Base-by-base conservation (phyloP, 2,113 vertebrate genomes). In the Paralichthys olivaceus region DNA sequence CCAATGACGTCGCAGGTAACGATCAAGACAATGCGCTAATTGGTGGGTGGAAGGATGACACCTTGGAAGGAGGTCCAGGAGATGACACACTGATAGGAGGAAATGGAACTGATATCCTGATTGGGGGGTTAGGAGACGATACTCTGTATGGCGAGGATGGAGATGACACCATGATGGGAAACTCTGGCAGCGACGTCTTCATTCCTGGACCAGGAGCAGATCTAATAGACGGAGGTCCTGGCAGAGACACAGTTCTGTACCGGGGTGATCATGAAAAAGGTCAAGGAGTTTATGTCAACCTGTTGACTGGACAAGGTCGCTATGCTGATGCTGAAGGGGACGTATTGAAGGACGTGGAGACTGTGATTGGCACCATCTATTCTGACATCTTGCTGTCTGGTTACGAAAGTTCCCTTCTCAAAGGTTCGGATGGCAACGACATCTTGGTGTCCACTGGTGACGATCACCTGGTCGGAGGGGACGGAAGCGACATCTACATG, bases 291-390 rank as follows among this genome's bases (percentile, higher is more conserved):
- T 90, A 88, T 25, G 78, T 91, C 34, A 88, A 85, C 47, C 78
- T 89, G 55, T 64, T 84, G 70, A 89, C 25, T 1, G 87, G 90
- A 53, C 80, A 80, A 60, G 72, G 87, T 19, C 80, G 23, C 54
- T 0, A 77, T 0, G 87, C 87, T 17, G 87, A 88, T 9, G 87
- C 85, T 9, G 84, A 90, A 45, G 86, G 90, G 0, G 90, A 90
- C n/a, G 62, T 89, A 26, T 0, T 91, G 59, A 89, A 86, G 72
- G 90, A 91, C 4, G 79, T 91, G 34, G 90, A 91, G 77, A 87
- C 55, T 2, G 80, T 91, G 22, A 14, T 91, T 28, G 86, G 90
- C 40, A 85, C 84, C 60, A 83, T 90, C 40, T 91, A 86, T 45
- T 65, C 84, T 1, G 88, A 91, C 26, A 34, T 91, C 64, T 67